These are phyloP conservation scores for Bubo bubo DNA, from an alignment of 2,113 vertebrate genomes.

Conservation along the genomic window DNA sequence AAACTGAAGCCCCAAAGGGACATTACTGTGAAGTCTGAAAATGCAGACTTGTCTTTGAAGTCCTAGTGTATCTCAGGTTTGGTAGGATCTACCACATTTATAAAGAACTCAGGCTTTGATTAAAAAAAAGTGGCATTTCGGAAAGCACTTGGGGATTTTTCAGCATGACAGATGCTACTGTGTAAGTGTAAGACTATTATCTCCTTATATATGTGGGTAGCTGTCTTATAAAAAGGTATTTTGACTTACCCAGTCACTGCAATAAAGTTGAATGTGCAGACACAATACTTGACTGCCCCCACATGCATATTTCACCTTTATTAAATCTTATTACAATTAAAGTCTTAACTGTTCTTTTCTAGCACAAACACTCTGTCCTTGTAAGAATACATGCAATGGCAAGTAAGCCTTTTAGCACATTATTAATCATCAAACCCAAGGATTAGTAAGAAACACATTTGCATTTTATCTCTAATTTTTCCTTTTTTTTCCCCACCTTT, in stretches of 20 bases:
- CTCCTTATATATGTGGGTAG: constrained; percentile 6
- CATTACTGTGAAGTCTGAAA: neutral
- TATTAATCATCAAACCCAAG: neutral
- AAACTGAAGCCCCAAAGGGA: neutral
- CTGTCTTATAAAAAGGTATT: constrained; percentile 10
- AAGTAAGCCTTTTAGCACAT: neutral
- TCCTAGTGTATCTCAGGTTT: neutral
- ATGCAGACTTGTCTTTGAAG: neutral
- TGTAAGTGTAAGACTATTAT: constrained; percentile 30
- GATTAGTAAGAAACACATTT: neutral
- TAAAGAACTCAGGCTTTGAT: neutral
- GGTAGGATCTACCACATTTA: neutral
- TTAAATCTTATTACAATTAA: constrained; percentile 22
- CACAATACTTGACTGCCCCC: constrained; percentile 39
- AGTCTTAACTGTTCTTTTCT: neutral
- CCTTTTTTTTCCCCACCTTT: no score
- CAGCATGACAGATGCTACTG: constrained; percentile 16
- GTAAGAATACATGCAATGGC: neutral
- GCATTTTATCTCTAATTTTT: neutral
- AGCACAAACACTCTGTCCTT: neutral
- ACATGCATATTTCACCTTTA: constrained; percentile 31
- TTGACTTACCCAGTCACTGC: constrained; percentile 32
- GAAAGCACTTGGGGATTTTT: constrained; percentile 39
- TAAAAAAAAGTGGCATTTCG: neutral
- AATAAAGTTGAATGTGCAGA: constrained; percentile 10